Percentiles rank a stretch among this genome's conserved stretches.
Conservation (phyloP, 1,140 invertebrate genomes). For the Aphaenogaster ashmeadi region DNA sequence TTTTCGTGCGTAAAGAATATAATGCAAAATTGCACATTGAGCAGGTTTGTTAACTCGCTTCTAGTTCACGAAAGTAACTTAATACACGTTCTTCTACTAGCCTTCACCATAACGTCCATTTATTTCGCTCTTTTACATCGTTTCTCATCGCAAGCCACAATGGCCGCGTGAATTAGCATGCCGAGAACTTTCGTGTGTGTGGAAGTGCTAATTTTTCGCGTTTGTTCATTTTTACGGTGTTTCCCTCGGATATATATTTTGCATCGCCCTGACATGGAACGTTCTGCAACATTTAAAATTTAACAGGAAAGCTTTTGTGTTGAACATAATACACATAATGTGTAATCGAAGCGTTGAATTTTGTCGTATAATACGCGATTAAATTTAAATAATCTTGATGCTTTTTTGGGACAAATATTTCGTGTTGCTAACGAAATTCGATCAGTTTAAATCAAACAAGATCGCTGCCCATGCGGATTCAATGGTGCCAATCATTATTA, state of each 20-base stretch:
- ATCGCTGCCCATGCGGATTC: background rate
- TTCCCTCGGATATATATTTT: constrained; percentile 21
- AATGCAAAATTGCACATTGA: background rate
- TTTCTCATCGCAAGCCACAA: constrained; percentile 16
- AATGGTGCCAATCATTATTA: constrained; percentile 1
- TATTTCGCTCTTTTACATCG: constrained; percentile 27
- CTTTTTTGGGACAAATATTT: background rate
- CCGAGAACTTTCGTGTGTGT: constrained; percentile 13
- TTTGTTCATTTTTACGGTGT: constrained; percentile 32
- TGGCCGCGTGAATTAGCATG: constrained; percentile 29
- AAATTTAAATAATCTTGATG: background rate
- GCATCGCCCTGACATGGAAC: background rate
- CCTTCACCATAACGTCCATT: constrained; percentile 31
- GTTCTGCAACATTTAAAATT: background rate
- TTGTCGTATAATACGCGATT: background rate
- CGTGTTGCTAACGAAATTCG: background rate
- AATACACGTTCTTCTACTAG: background rate
- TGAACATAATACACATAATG: background rate
- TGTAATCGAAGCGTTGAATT: background rate
- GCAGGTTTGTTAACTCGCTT: background rate
- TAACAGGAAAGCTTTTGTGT: background rate
- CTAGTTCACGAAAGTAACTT: constrained; percentile 2
- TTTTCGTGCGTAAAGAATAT: background rate
- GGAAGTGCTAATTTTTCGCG: constrained; percentile 41
- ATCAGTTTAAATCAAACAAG: background rate